A percentile compares a stretch with the other conserved stretches of the same genome.
Conservation (phyloP, 2,888 invertebrate genomes). For the Drosophila sordidula region DNA sequence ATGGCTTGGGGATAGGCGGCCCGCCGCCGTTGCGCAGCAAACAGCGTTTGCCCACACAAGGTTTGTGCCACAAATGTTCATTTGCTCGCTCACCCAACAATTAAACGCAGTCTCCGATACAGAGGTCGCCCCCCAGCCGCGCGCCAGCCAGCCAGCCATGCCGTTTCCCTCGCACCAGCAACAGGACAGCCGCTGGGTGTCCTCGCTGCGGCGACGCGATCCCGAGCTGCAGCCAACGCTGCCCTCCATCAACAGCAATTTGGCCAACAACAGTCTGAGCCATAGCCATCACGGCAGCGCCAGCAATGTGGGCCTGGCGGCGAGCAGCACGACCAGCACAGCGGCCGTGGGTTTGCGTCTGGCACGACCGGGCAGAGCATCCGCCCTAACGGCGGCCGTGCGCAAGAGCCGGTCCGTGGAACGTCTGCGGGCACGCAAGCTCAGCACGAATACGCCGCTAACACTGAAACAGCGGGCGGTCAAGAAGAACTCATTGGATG, state of each 20-base stretch:
- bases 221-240: conserved; percentile 88
- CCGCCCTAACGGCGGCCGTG: conserved; percentile 80
- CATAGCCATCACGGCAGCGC: conserved; percentile 84
- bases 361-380: conserved; percentile 76
- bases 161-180: conserved; percentile 84
- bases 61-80: conserved; percentile 59
- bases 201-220: conserved; percentile 88
- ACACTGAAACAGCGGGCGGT: conserved; percentile 84
- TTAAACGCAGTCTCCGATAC: conserved; percentile 71
- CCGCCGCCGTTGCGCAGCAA: conserved; percentile 73
- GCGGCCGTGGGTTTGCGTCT: conserved; percentile 64
- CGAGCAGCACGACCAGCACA: conserved; percentile 69
- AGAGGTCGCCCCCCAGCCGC: conserved; percentile 85
- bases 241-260: conserved; percentile 87
- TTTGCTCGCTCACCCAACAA: conserved; percentile 52
- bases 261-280: conserved; percentile 61
- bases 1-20: conserved; percentile 68
- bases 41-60: conserved; percentile 85
- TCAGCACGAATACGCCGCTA: conserved; percentile 79
- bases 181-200: conserved; percentile 89
- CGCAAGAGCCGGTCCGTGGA: conserved; percentile 85
- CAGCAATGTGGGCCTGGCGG: conserved; percentile 84
- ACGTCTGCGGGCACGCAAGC: conserved; percentile 85
- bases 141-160: conserved; percentile 71
- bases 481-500: conserved; percentile 85